Evolutionary conservation across 1,140 invertebrate species (phyloP).

Genomic region (Drosophila tropicalis): DNA sequence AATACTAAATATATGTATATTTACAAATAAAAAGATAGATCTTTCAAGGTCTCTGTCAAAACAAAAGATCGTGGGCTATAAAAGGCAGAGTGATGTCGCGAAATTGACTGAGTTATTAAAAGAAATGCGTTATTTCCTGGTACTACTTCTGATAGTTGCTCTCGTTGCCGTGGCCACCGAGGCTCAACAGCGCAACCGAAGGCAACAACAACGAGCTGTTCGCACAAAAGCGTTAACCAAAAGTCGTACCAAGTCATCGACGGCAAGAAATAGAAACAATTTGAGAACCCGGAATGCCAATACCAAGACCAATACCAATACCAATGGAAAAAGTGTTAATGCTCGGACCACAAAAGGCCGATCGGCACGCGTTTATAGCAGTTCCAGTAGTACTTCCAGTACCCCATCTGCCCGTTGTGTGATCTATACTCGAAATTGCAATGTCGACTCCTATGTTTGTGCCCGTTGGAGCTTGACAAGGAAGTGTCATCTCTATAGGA

Average conservation of each 20-base stretch:
- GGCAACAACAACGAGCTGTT: background rate
- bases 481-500: constrained; percentile 28
- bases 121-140: constrained; percentile 35
- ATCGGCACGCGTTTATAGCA: background rate
- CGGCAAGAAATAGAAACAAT: background rate
- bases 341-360: background rate
- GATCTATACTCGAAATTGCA: constrained; percentile 24
- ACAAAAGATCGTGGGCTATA: constrained; percentile 11
- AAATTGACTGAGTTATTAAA: constrained; percentile 11
- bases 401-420: constrained; percentile 35
- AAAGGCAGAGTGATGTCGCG: background rate
- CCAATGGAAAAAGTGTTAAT: background rate
- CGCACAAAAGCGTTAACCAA: background rate
- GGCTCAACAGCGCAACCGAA: constrained; percentile 26
- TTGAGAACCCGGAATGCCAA: background rate
- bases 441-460: constrained; percentile 31
- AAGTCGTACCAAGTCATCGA: background rate
- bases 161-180: constrained; percentile 37
- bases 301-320: background rate
- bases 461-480: constrained; percentile 30
- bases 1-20: constrained; percentile 5
- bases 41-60: background rate
- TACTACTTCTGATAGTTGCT: constrained; percentile 33
- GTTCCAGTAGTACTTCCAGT: constrained; percentile 19
- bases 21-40: constrained; percentile 3